Conservation (phyloP, 2,113 vertebrate species). For the Tonatia bakeri region DNA sequence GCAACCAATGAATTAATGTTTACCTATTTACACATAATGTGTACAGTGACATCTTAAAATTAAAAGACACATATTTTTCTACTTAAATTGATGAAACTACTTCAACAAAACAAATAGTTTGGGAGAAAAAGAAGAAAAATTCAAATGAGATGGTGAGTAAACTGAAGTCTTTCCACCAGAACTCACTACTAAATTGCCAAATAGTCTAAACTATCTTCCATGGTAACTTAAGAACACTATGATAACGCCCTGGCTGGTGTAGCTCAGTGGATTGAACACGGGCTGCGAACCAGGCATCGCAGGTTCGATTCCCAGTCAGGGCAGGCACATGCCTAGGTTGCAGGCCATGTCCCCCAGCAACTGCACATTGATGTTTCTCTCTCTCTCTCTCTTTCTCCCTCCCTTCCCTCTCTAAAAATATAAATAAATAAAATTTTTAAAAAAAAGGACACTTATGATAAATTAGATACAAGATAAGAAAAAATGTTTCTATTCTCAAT, state of each 20-base stretch:
- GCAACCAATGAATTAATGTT: not conserved
- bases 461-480: not conserved
- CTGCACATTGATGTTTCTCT: too few species aligned
- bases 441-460: not conserved
- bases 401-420: too few species aligned
- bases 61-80: not conserved
- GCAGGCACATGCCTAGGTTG: too few species aligned
- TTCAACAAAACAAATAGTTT: not conserved
- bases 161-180: not conserved
- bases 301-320: too few species aligned
- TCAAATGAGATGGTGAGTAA: not conserved
- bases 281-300: too few species aligned
- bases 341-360: too few species aligned
- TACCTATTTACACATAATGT: not conserved
- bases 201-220: conserved; percentile 15
- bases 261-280: too few species aligned
- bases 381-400: too few species aligned
- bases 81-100: not conserved
- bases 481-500: conserved; percentile 14
- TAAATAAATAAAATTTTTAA: too few species aligned
- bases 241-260: too few species aligned
- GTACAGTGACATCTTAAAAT: conserved; percentile 28
- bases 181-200: not conserved
- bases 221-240: conserved; percentile 7
- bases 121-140: not conserved